Conservation (phyloP, 2,797 vertebrate species). For the Emys orbicularis region DNA sequence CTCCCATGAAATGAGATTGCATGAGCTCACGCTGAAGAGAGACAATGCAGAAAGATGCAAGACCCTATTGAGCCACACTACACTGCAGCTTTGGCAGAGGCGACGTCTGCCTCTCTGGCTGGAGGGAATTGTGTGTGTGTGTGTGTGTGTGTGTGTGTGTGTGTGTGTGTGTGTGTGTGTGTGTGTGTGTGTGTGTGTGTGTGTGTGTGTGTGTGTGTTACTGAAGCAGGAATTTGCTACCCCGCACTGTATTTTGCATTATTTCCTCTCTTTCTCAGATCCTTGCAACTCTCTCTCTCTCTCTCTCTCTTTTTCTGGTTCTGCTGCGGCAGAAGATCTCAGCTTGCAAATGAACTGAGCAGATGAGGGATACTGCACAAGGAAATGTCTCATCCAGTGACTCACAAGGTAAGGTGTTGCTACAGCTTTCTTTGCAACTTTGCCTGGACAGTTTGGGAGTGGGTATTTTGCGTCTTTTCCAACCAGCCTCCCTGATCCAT, state of each 20-base stretch:
- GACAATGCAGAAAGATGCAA: conserved; percentile 43
- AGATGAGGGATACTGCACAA: conserved; percentile 68
- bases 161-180: background rate
- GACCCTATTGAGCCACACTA: conserved; percentile 19
- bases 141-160: background rate
- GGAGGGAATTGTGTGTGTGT: background rate
- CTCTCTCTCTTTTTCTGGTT: background rate
- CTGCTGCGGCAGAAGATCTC: conserved; percentile 50
- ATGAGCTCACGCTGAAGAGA: conserved; percentile 42
- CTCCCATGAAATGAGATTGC: conserved; percentile 53
- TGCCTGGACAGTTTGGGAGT: conserved; percentile 33
- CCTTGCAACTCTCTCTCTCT: background rate
- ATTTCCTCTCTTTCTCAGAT: background rate
- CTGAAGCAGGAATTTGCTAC: background rate
- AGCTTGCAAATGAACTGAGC: conserved; percentile 53
- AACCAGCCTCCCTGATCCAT: background rate
- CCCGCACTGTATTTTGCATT: accelerated
- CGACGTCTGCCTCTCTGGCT: background rate
- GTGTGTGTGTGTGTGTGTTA: background rate
- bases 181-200: background rate
- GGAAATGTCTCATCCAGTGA: conserved; percentile 72
- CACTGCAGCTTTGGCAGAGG: conserved; percentile 13
- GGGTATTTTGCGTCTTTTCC: background rate
- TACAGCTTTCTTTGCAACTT: conserved; percentile 17
- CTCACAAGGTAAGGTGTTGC: conserved; percentile 70